phyloP scores from a whole-genome alignment of 1,140 invertebrate species.

The Tetraneura akinire region DNA sequence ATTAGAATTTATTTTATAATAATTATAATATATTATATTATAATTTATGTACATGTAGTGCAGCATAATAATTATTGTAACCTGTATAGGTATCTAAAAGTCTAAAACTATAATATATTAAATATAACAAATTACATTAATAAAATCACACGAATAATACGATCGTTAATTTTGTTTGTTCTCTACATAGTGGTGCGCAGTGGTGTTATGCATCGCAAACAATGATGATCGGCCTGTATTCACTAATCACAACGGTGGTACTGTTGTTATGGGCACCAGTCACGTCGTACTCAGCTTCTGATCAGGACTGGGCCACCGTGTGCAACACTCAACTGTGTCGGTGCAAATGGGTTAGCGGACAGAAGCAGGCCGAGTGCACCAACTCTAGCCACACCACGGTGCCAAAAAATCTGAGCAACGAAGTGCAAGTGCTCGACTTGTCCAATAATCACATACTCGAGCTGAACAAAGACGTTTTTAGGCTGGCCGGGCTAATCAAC shows the following conservation, averaged over 20 bases:
- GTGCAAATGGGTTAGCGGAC: slow-evolving; percentile 77
- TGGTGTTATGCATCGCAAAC: slow-evolving; percentile 27
- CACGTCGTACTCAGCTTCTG: slow-evolving; percentile 43
- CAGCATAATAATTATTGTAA: too few relatives aligned
- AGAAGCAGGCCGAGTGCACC: slow-evolving; percentile 78
- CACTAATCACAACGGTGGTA: not conserved
- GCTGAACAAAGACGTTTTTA: slow-evolving; percentile 70
- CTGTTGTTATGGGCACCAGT: not conserved
- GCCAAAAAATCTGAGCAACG: slow-evolving; percentile 70
- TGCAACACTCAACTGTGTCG: slow-evolving; percentile 65
- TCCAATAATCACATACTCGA: slow-evolving; percentile 70
- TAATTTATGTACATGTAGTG: too few relatives aligned
- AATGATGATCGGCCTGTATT: slow-evolving; percentile 32
- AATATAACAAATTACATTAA: too few relatives aligned
- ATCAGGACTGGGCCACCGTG: slow-evolving; percentile 64
- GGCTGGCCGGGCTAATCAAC: slow-evolving; percentile 71
- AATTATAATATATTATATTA: too few relatives aligned
- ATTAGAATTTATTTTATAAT: too few relatives aligned
- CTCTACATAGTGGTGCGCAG: not conserved
- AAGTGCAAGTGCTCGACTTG: slow-evolving; percentile 76
- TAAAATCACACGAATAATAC: too few relatives aligned
- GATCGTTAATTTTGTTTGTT: too few relatives aligned
- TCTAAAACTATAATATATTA: too few relatives aligned
- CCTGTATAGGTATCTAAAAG: too few relatives aligned
- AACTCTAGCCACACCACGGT: slow-evolving; percentile 67